Conservation (phyloP, 1,140 invertebrate species). For the Paracyclopina nana region DNA sequence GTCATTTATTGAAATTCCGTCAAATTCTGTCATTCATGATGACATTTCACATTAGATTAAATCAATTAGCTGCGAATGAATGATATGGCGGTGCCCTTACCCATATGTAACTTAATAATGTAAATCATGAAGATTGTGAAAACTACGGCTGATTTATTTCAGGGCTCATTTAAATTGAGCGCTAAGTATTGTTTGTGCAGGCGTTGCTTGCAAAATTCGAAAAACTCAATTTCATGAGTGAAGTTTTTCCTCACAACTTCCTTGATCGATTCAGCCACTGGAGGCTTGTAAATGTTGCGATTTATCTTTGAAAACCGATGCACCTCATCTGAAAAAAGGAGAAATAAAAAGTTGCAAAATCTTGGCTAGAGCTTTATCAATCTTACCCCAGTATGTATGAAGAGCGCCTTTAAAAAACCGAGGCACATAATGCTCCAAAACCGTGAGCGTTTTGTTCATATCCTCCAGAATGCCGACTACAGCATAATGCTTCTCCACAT, state of each 20-base stretch:
- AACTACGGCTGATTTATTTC: too few relatives aligned
- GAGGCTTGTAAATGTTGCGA: slow-evolving; percentile 62
- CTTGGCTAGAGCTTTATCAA: neutral
- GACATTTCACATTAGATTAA: too few relatives aligned
- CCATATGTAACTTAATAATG: too few relatives aligned
- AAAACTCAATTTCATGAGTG: slow-evolving; percentile 72
- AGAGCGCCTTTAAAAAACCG: slow-evolving; percentile 56
- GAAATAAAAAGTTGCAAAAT: slow-evolving; percentile 2
- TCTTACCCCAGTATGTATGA: slow-evolving; percentile 54
- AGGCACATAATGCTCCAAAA: slow-evolving; percentile 62
- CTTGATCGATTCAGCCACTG: slow-evolving; percentile 61
- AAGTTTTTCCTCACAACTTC: slow-evolving; percentile 66
- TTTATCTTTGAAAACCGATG: slow-evolving; percentile 56
- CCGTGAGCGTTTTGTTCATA: slow-evolving; percentile 57
- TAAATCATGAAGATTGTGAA: too few relatives aligned
- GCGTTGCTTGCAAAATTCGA: slow-evolving; percentile 66
- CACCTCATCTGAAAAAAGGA: slow-evolving; percentile 39
- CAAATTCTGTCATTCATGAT: too few relatives aligned
- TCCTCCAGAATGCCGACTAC: slow-evolving; percentile 71
- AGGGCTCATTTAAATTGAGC: slow-evolving; percentile 26
- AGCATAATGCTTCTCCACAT: slow-evolving; percentile 61
- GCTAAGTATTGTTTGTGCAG: slow-evolving; percentile 56
- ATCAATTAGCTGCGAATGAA: too few relatives aligned
- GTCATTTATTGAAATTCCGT: too few relatives aligned
- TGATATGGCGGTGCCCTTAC: too few relatives aligned